Percentiles rank a stretch among this genome's conserved stretches.
Evolutionary conservation across 2,113 vertebrate species (phyloP).

Genomic region (Thamnaconus septentrionalis): DNA sequence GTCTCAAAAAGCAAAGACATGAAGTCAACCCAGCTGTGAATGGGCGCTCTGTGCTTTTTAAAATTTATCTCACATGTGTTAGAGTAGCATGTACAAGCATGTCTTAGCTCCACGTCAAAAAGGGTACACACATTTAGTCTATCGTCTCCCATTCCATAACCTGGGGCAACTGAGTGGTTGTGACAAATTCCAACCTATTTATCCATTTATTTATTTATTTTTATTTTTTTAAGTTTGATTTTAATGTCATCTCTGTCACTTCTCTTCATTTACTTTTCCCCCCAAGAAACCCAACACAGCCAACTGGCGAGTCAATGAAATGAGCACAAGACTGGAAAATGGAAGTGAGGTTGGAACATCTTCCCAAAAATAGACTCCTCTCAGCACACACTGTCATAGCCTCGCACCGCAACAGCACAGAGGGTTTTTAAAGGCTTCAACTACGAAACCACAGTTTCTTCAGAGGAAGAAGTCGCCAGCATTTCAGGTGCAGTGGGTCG

Average conservation of each 20-base stretch:
- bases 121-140: background rate
- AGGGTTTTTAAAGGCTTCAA: conserved; percentile 39
- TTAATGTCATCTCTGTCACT: no score
- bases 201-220: background rate
- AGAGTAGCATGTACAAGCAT: conserved; percentile 2
- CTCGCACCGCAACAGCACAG: conserved; percentile 33
- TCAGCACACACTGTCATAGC: conserved; percentile 37
- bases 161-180: no score
- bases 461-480: conserved; percentile 25
- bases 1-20: no score
- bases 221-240: no score
- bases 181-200: no score
- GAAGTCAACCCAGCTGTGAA: no score
- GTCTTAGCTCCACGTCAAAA: background rate
- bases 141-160: background rate
- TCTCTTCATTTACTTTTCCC: conserved; percentile 13
- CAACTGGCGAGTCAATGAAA: conserved; percentile 52
- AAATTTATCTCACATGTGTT: background rate
- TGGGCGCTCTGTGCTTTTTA: no score
- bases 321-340: conserved; percentile 45
- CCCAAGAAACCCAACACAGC: conserved; percentile 1
- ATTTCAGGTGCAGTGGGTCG: conserved; percentile 39
- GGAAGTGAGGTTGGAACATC: conserved; percentile 52
- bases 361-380: conserved; percentile 64
- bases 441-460: conserved; percentile 27